Evolutionary conservation across 2,113 vertebrate species (phyloP).

Genomic region (Otus sunia): DNA sequence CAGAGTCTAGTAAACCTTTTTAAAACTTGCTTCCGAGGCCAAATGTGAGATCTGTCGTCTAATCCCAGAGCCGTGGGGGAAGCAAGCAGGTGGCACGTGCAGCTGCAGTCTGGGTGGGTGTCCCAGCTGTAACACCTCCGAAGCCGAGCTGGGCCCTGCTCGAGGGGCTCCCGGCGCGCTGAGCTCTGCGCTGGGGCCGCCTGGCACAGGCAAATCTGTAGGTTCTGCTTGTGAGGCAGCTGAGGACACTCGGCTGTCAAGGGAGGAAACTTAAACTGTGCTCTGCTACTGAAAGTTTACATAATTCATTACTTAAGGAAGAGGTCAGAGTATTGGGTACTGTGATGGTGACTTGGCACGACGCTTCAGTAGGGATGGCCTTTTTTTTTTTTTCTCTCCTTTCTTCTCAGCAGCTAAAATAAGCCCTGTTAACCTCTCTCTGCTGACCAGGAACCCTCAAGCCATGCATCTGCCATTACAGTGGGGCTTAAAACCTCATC

Average conservation of each 20-base stretch:
- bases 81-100: background rate
- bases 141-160: accelerated
- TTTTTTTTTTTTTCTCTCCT: background rate
- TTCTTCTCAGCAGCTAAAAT: background rate
- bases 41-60: background rate
- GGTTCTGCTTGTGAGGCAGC: background rate
- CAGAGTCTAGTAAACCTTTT: background rate
- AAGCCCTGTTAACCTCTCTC: background rate
- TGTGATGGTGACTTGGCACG: background rate
- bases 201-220: background rate
- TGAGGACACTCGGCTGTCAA: background rate
- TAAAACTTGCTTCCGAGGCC: background rate
- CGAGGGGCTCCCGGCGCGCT: accelerated
- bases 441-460: background rate
- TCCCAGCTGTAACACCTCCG: background rate
- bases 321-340: slow-evolving; percentile 49
- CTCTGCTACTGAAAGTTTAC: background rate
- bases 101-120: background rate
- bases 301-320: slow-evolving; percentile 24
- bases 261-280: slow-evolving; percentile 32
- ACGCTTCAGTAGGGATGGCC: background rate
- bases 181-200: accelerated
- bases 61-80: background rate
- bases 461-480: accelerated
- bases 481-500: background rate